phyloP scores from a whole-genome alignment of 2,888 invertebrate genomes.

The Drosophila mimetica region DNA sequence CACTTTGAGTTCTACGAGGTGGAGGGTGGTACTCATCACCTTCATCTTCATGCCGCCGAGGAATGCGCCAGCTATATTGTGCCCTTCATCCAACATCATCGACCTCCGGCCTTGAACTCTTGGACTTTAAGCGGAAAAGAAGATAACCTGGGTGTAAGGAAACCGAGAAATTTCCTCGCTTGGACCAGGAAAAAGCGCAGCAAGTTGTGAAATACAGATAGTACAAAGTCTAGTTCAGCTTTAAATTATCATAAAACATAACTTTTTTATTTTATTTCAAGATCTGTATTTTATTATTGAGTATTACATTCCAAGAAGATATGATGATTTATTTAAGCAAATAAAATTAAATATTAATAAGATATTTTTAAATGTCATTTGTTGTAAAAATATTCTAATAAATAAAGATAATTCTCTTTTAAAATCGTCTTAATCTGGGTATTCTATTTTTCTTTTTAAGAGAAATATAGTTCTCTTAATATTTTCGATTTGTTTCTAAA shows the following conservation, averaged over 20 bases:
- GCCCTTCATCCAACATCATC: conserved; percentile 59
- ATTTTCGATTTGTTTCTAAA: background rate
- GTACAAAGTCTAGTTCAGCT: background rate
- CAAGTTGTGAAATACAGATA: conserved; percentile 5
- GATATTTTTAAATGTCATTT: background rate
- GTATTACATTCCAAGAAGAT: background rate
- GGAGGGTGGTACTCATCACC: conserved; percentile 88
- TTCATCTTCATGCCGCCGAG: conserved; percentile 88
- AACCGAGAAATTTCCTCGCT: background rate
- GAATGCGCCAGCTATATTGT: conserved; percentile 85
- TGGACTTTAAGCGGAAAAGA: conserved; percentile 7
- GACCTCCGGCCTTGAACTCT: conserved; percentile 39
- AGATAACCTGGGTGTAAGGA: background rate
- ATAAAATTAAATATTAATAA: no score
- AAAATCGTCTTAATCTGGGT: no score
- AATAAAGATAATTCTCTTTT: background rate
- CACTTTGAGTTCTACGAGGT: conserved; percentile 87
- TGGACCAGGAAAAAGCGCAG: conserved; percentile 14
- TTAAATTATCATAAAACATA: no score
- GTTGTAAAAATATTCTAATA: background rate
- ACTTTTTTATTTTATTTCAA: background rate
- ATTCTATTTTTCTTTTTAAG: background rate
- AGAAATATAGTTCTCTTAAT: background rate
- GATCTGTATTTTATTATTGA: background rate
- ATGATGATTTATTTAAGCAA: background rate